A percentile compares a stretch with the other conserved stretches of the same genome.
Conservation (phyloP, 2,888 invertebrate species). For the Aspidiotus rigidus region DNA sequence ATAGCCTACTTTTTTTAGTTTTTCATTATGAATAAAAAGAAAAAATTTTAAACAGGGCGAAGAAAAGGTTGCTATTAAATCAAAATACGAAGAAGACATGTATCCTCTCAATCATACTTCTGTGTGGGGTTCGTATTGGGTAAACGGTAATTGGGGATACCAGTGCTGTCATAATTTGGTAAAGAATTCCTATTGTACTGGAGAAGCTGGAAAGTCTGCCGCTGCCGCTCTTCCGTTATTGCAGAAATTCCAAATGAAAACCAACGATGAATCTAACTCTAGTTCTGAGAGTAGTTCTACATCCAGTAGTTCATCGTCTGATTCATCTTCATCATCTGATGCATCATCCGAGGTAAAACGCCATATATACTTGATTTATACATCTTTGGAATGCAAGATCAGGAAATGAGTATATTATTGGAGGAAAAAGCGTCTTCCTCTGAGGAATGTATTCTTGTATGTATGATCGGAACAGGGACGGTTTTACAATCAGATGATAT, state of each 20-base stretch:
- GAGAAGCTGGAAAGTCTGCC: slow-evolving; percentile 54
- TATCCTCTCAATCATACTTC: slow-evolving; percentile 84
- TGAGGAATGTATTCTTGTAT: too few relatives aligned
- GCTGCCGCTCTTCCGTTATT: slow-evolving; percentile 20
- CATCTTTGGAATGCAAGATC: too few relatives aligned
- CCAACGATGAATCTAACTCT: slow-evolving; percentile 23
- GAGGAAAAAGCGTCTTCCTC: not conserved
- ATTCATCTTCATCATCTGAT: slow-evolving; percentile 19
- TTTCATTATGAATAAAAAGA: not conserved
- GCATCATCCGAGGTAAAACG: slow-evolving; percentile 12
- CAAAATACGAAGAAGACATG: slow-evolving; percentile 90
- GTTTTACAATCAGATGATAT: too few relatives aligned
- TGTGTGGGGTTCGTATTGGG: slow-evolving; percentile 96
- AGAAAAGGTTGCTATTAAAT: slow-evolving; percentile 75
- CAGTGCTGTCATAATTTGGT: slow-evolving; percentile 90
- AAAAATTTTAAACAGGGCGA: slow-evolving; percentile 52
- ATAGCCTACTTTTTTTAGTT: not conserved
- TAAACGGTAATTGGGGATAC: slow-evolving; percentile 87
- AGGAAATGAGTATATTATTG: too few relatives aligned
- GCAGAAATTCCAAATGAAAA: too few relatives aligned
- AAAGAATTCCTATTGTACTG: slow-evolving; percentile 80
- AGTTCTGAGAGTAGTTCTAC: slow-evolving; percentile 5
- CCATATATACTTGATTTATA: not conserved
- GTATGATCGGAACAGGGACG: too few relatives aligned
- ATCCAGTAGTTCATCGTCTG: slow-evolving; percentile 5